Base-by-base conservation (phyloP, 2,797 vertebrate genomes). In the Diceros bicornis region DNA sequence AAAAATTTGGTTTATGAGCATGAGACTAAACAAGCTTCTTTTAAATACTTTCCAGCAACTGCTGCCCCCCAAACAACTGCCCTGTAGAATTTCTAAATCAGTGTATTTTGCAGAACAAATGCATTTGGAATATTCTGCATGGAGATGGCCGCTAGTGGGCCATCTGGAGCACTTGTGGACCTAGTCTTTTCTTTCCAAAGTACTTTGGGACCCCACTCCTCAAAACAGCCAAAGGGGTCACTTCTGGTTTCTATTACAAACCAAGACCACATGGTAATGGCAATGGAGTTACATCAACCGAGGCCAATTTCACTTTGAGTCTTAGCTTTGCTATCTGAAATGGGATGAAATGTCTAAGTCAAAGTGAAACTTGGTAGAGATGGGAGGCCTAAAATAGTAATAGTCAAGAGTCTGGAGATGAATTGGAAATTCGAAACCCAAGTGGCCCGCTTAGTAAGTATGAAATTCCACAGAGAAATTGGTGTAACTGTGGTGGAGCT, bases 331-430 rank as follows among this genome's bases (percentile, higher is more conserved):
- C 23, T 66, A 13, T 85, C 52, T 75, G 59, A 41, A 93, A 50
- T 89, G 68, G 72, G 82, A 86, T 95, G 55, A 74, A 44, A 88
- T 9, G 27, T 77, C 57, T 37, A 44, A 59, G 83, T 91, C 94
- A 96, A 89, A 88, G 89, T 32, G 79, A 95, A 96, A 96, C 64
- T 82, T 66, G 92, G 62, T 93, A 66, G 84, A 61, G 62, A 89
- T 41, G 47, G 44, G 57, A 79, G 25, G 20, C 52, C 34, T 68
- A 14, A 96, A 75, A 91, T 23, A 84, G 74, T 11, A 57, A 57
- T 4, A 34, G 32, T 52, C 14, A 77, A 79, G 62, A 90, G 44
- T 85, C n/a, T 92, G 78, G 96, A 90, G 93, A 87, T 84, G 74
- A 97, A 83, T 55, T 79, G 75, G 89, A 96, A 95, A 97, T 72